Evolutionary conservation across 2,113 vertebrate genomes (phyloP).

Genomic region (Vimba vimba): DNA sequence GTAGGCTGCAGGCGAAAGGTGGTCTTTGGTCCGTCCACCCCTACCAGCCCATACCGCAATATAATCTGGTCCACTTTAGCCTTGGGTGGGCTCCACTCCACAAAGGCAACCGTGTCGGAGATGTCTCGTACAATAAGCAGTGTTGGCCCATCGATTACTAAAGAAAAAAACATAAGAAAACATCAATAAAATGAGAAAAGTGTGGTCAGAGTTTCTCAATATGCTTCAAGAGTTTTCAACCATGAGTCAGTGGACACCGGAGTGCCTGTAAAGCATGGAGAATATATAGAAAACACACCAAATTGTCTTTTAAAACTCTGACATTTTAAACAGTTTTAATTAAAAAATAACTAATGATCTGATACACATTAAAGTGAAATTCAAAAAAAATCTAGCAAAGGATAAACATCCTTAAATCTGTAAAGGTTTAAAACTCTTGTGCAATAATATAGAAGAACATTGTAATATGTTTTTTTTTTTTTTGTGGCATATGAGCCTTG

Average conservation of each 20-base stretch:
- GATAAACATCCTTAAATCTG: background rate
- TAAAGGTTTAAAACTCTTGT: background rate
- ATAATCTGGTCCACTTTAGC: slow-evolving; percentile 92
- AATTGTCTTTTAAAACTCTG: background rate
- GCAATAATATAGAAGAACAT: background rate
- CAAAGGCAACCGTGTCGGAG: slow-evolving; percentile 93
- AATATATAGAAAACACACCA: background rate
- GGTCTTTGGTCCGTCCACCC: slow-evolving; percentile 84
- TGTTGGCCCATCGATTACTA: slow-evolving; percentile 92
- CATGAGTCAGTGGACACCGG: background rate
- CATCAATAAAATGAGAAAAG: background rate
- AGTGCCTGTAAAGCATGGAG: background rate
- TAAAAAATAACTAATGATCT: background rate
- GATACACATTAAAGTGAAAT: background rate
- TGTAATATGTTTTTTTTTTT: background rate
- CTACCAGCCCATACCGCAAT: slow-evolving; percentile 86
- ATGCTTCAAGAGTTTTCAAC: background rate
- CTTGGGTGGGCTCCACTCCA: slow-evolving; percentile 91
- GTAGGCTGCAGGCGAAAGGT: slow-evolving; percentile 93
- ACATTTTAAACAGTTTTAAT: background rate
- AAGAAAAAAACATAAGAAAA: slow-evolving; percentile 27
- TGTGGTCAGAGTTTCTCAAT: background rate
- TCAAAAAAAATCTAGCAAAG: background rate
- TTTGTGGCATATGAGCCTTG: background rate
- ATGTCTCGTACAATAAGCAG: slow-evolving; percentile 91